Base-by-base conservation (phyloP, 2,797 vertebrate genomes). In the Protonibea diacanthus region DNA sequence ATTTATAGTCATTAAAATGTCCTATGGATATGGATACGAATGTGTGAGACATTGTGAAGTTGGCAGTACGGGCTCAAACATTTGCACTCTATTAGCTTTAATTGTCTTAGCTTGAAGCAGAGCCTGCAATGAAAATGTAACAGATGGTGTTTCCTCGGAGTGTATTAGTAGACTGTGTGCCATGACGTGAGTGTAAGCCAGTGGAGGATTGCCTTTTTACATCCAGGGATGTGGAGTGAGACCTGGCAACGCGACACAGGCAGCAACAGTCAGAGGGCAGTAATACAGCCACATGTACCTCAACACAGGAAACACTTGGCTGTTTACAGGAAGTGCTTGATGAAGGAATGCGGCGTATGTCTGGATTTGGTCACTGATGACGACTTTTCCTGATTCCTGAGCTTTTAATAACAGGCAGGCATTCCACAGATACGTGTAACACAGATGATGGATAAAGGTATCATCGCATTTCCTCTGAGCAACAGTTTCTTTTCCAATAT, bases 311-410 rank as follows among this genome's bases (percentile, higher is more conserved):
- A 95, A 87, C 90, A 87, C 92, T 94, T 81, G 85, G 73, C 85
- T 95, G 93, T 96, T 96, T 95, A 95, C 95, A 95, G 95, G 95
- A 96, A 95, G 83, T 33, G 84, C 81, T 69, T 70, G 90, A 93
- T 88, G 83, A 82, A 91, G 89, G 94, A 94, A 95, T 94, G 89
- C 67, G 9, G 71, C 38, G 52, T 67, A 60, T 72, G 77, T 83
- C 69, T 86, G 86, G 42, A 80, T 88, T 89, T 10, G 18, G 78
- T 85, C 86, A 70, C 77, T 27, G 60, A 33, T 94, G 93, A 94
- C 88, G 91, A 90, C 90, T 80, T 90, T 93, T 94, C 92, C 92
- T 92, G 89, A 92, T 91, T 88, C 84, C 83, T 84, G 73, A 64
- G 64, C 78, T 93, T 91, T 92, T 90, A 88, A 92, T 87, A 91